phyloP scores from a whole-genome alignment of 92 coral and sea anemone species.

The Desmophyllum pertusum region DNA sequence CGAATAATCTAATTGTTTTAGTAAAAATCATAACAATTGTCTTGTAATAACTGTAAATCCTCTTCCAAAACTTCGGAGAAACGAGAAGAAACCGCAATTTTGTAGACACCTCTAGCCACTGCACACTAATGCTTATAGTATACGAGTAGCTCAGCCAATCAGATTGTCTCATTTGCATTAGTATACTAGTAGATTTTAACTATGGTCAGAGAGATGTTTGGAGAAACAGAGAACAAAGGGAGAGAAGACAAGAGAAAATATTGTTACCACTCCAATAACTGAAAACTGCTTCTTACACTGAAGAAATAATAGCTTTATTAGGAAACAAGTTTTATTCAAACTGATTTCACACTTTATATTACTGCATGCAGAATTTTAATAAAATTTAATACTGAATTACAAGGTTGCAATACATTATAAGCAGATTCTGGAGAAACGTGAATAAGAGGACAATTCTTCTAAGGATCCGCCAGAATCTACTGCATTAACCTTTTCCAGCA shows the following conservation, averaged over 20 bases:
- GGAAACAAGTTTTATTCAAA: neutral
- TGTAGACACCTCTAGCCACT: too few species aligned
- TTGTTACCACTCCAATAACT: slow-evolving; percentile 4
- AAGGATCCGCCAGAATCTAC: slow-evolving; percentile 26
- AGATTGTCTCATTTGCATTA: too few species aligned
- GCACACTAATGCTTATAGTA: too few species aligned
- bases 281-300: neutral
- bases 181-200: too few species aligned
- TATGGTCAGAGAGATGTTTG: neutral
- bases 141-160: too few species aligned
- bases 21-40: too few species aligned
- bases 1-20: too few species aligned
- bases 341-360: neutral
- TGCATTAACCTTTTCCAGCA: neutral
- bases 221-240: neutral
- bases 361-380: neutral
- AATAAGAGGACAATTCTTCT: neutral
- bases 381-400: neutral
- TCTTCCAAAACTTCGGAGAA: too few species aligned
- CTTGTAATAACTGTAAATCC: too few species aligned
- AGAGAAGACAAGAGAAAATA: neutral
- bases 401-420: neutral
- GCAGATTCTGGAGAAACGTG: neutral
- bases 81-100: too few species aligned
- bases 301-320: slow-evolving; percentile 7